Evolutionary conservation across 1,140 invertebrate species (phyloP).

Genomic region (Ips typographus): DNA sequence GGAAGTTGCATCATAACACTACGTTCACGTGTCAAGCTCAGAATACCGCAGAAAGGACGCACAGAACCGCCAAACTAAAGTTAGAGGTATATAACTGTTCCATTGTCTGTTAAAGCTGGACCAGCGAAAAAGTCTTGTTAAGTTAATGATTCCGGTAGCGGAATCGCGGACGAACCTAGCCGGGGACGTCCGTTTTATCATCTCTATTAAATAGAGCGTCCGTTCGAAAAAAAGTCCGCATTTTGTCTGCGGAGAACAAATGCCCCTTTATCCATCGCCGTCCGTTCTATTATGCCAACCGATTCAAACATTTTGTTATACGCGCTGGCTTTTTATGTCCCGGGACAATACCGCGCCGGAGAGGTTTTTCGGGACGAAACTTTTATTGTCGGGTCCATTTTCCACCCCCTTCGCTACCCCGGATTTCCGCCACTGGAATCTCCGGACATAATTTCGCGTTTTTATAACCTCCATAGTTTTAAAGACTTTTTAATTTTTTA

Average conservation of each 20-base stretch:
- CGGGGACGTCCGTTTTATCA: background rate
- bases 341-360: conserved; percentile 9
- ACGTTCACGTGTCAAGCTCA: conserved; percentile 90
- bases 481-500: too few relatives aligned
- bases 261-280: conserved; percentile 7
- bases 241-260: conserved; percentile 15
- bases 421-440: conserved; percentile 8
- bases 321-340: conserved; percentile 16
- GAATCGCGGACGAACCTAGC: background rate
- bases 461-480: too few relatives aligned
- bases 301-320: conserved; percentile 21
- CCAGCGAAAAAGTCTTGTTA: background rate
- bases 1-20: conserved; percentile 85
- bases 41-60: conserved; percentile 79
- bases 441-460: conserved; percentile 5
- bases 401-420: background rate
- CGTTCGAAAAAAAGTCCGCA: conserved; percentile 3
- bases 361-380: conserved; percentile 17
- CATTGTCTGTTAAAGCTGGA: background rate
- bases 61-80: conserved; percentile 74
- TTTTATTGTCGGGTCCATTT: conserved; percentile 19
- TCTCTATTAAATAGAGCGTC: conserved; percentile 4
- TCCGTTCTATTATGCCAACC: conserved; percentile 12
- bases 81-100: conserved; percentile 64
- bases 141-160: background rate